A percentile compares a stretch with the other conserved stretches of the same genome.
phyloP scores from a whole-genome alignment of 2,113 vertebrate genomes.

The Aptenodytes forsteri region DNA sequence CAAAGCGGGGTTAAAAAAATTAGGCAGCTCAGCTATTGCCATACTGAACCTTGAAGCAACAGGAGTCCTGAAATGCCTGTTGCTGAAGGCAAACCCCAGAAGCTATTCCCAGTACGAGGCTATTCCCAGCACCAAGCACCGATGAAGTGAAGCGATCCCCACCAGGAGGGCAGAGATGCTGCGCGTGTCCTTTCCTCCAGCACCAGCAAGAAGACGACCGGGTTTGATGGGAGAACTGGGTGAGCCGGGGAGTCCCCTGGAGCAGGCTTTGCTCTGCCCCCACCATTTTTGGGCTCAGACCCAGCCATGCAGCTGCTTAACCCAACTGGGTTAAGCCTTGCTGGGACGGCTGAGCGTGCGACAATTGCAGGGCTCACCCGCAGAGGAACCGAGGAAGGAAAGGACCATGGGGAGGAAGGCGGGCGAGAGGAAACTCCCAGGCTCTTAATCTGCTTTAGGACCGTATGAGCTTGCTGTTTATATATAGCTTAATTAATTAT shows the following conservation, averaged over 20 bases:
- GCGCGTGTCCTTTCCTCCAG: neutral
- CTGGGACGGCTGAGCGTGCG: neutral
- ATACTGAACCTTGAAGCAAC: neutral
- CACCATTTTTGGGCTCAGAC: neutral
- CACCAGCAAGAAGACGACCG: neutral
- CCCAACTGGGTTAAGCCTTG: neutral
- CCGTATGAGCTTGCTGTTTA: slow-evolving; percentile 23
- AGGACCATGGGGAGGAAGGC: neutral
- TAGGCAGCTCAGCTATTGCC: neutral
- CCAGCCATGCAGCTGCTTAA: neutral
- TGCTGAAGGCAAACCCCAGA: neutral
- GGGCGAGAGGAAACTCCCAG: neutral
- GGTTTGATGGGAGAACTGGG: neutral
- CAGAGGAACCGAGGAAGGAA: neutral
- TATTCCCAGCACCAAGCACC: neutral
- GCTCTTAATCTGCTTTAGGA: slow-evolving; percentile 40
- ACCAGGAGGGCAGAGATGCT: neutral
- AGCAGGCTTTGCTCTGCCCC: neutral
- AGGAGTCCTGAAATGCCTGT: neutral
- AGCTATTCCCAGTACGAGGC: neutral
- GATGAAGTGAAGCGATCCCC: fast-evolving
- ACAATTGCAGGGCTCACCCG: neutral
- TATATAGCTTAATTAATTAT: slow-evolving; percentile 57
- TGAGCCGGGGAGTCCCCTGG: neutral
- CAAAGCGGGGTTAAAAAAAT: neutral